Evolutionary conservation across 2,113 vertebrate species (phyloP), one percentile per base, ranked within the genome.

Genomic region (Haplochromis burtoni): DNA sequence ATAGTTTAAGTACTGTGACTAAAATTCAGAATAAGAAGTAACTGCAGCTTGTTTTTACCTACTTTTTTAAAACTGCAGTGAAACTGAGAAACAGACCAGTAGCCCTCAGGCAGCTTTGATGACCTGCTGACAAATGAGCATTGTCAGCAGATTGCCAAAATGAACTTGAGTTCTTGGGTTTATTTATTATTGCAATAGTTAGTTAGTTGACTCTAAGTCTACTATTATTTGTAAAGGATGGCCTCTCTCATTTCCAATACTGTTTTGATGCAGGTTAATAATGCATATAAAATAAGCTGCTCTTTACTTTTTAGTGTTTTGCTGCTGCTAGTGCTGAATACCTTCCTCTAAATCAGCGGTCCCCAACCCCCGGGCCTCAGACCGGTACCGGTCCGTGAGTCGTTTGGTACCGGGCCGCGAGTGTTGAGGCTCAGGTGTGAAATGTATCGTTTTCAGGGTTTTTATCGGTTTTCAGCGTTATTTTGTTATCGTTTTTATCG

Each of bases 101-200:
- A 79, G 9, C 17, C 21, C 40, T 3, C 68, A 47, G 7, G 47
- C 17, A 54, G 21, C 40, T 71, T n/a, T 51, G 51, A 17, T 7
- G 10, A 21, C 17, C 16, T 85, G 78, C 17, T 84, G 59, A 85
- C 61, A 54, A 35, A 35, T 73, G 49, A 81, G 11, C 14, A 2
- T 66, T 66, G 19, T 66, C 61, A 66, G 10, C 61, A 38, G 19
- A 38, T 38, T 66, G 61, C 61, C 61, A 66, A 66, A 79, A 61
- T 13, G 0, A 53, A 21, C n/a, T 68, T 5, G 5, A 19, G 4
- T 8, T 47, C 45, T 12, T 47, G n/a, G 0, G 3, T 29, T 76
- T 19, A 78, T 49, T 26, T 49, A 78, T 78, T 29, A 76, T 76
- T 76, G 42, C 1, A 47, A 29, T 31, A 78, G 71, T 49, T 73